Base-by-base conservation (phyloP, 92 coral and sea anemone species). In the Blastomussa wellsi region DNA sequence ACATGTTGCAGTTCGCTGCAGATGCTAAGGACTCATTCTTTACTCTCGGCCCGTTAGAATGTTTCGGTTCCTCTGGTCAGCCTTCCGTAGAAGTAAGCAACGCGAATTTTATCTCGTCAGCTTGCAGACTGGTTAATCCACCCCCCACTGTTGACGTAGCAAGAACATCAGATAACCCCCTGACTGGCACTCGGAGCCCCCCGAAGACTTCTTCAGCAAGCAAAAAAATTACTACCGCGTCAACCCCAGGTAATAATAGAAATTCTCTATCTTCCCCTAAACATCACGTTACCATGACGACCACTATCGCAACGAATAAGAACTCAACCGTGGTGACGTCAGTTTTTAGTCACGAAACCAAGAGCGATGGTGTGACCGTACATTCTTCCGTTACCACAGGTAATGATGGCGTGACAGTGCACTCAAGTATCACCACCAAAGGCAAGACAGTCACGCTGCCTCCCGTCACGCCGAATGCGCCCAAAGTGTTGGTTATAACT, bases 41-140 rank as follows among this genome's bases (percentile, higher is more conserved):
- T 84, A 96, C 94, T 35, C 92, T 96, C 16, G 99, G 99, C 35
- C 97, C 97, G 12, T 84, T 96, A 51, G 99, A 96, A 38, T 96
- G 99, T 85, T 93, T 93, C 75, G 99, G 98, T 16, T 70, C 90
- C 72, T 52, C 86, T 11, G 91, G 88, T 14, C 51, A 74, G 33
- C 67, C 81, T 5, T 64, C 81, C 3, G 76, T 39, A n/a, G 75
- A 29, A 5, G 88, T 89, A 7, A 22, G 89, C 33, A 89, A 79
- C 44, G 90, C 85, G 1, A 93, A 83, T 76, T 90, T 93, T 51
- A 79, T 90, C 44, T 90, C 94, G 53, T 90, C 93, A 9, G 96
- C 90, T 5, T 90, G 98, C 88, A 70, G 89, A 35, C 89, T 86
- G 11, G 91, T 91, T 32, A 88, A 93, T 71, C 94, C 96, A 29